Percentiles rank a stretch among this genome's conserved stretches.
Conservation (phyloP, 2,888 invertebrate genomes). For the Rosalia funebris region DNA sequence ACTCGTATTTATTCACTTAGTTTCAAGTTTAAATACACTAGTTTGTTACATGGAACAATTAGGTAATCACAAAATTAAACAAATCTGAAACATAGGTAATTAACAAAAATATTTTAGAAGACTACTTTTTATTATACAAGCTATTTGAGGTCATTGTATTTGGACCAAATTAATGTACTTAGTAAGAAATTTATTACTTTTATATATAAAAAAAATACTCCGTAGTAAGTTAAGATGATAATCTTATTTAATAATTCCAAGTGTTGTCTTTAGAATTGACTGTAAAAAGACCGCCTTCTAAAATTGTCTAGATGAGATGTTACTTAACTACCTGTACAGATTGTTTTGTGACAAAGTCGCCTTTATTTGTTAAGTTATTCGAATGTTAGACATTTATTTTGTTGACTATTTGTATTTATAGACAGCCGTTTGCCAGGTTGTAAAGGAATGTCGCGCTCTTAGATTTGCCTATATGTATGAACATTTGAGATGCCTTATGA, state of each 20-base stretch:
- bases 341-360: constrained; percentile 59
- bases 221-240: constrained; percentile 29
- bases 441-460: constrained; percentile 59
- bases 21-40: constrained; percentile 11
- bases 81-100: constrained; percentile 2
- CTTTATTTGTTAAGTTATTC: constrained; percentile 59
- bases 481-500: constrained; percentile 58
- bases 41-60: constrained; percentile 1
- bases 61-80: constrained; percentile 1
- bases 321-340: constrained; percentile 57
- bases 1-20: constrained; percentile 10
- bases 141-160: constrained; percentile 22
- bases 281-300: constrained; percentile 28
- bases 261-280: constrained; percentile 21
- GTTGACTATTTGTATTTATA: constrained; percentile 60
- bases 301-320: constrained; percentile 38
- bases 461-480: constrained; percentile 56
- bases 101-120: not conserved
- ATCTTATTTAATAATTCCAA: constrained; percentile 34
- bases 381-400: constrained; percentile 62
- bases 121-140: not conserved
- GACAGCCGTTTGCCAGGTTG: constrained; percentile 53
- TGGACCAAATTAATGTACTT: constrained; percentile 43
- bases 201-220: constrained; percentile 34
- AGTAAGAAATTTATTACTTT: constrained; percentile 38